Evolutionary conservation across 2,888 invertebrate genomes (phyloP).

Genomic region (Helleia helle): DNA sequence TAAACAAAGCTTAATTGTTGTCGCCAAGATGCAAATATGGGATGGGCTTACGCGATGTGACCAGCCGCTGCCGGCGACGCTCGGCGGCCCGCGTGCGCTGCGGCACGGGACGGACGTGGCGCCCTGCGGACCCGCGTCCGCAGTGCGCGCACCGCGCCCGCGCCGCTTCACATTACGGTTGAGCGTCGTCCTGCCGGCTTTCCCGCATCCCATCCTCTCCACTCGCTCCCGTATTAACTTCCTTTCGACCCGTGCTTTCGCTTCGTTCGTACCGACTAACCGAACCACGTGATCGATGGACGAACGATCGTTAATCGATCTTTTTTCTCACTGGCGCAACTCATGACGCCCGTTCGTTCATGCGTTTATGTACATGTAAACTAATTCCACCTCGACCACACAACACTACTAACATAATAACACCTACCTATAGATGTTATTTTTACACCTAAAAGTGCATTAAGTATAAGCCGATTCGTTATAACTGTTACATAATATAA

Average conservation of each 20-base stretch:
- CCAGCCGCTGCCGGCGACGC: conserved; percentile 75
- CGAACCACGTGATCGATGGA: conserved; percentile 55
- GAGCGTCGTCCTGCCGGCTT: conserved; percentile 55
- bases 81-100: conserved; percentile 51
- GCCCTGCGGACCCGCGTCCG: conserved; percentile 38
- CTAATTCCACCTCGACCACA: conserved; percentile 57
- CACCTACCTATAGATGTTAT: conserved; percentile 72
- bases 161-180: conserved; percentile 58
- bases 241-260: conserved; percentile 44
- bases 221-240: conserved; percentile 28
- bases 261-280: conserved; percentile 64
- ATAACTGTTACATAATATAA: conserved; percentile 13
- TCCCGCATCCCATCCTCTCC: conserved; percentile 23
- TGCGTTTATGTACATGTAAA: conserved; percentile 38
- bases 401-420: conserved; percentile 68
- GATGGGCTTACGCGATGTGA: conserved; percentile 83
- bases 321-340: conserved; percentile 5
- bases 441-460: conserved; percentile 63
- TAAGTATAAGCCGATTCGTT: conserved; percentile 25
- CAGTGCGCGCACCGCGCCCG: conserved; percentile 49
- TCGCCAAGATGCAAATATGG: conserved; percentile 73
- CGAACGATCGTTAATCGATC: conserved; percentile 58
- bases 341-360: conserved; percentile 60
- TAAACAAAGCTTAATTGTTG: conserved; percentile 74
- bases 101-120: conserved; percentile 58